Conservation (phyloP, 23 tunicate genomes). For the Trididemnum nubilum region DNA sequence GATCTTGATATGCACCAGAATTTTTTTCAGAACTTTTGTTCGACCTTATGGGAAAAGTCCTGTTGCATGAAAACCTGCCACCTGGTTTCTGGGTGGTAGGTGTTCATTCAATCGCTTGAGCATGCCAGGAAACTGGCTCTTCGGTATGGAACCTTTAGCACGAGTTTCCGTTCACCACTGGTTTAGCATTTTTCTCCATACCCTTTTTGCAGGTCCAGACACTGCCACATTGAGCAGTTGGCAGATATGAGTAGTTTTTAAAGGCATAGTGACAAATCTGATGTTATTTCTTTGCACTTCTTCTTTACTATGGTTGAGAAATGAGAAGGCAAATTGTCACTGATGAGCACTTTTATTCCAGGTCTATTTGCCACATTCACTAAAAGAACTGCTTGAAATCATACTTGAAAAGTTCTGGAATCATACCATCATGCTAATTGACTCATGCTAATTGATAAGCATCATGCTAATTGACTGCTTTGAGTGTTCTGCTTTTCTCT, state of each 20-base stretch:
- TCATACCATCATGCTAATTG: constrained; percentile 25
- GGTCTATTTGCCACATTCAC: background rate
- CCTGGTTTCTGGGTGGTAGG: background rate
- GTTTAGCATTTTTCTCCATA: background rate
- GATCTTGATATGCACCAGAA: background rate
- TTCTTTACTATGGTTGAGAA: background rate
- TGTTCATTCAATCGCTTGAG: background rate
- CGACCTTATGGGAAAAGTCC: constrained; percentile 12
- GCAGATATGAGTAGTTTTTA: constrained; percentile 17
- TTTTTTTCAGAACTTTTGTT: background rate
- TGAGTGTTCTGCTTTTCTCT: constrained; percentile 13
- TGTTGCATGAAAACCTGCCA: constrained; percentile 9
- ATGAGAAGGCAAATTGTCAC: constrained; percentile 38
- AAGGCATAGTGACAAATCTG: constrained; percentile 6
- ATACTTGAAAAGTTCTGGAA: constrained; percentile 11
- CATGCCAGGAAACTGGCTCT: background rate
- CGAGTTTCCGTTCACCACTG: constrained; percentile 23
- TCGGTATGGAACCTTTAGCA: background rate
- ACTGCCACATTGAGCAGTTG: constrained; percentile 33
- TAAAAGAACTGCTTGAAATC: background rate
- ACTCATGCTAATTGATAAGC: too few relatives aligned
- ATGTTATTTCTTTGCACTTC: background rate
- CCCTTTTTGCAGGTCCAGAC: background rate
- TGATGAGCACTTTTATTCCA: constrained; percentile 4
- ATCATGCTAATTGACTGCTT: background rate